Evolutionary conservation across 2,797 vertebrate species (phyloP), one percentile per base, ranked within the genome.

Genomic region (Esox masquinongy): DNA sequence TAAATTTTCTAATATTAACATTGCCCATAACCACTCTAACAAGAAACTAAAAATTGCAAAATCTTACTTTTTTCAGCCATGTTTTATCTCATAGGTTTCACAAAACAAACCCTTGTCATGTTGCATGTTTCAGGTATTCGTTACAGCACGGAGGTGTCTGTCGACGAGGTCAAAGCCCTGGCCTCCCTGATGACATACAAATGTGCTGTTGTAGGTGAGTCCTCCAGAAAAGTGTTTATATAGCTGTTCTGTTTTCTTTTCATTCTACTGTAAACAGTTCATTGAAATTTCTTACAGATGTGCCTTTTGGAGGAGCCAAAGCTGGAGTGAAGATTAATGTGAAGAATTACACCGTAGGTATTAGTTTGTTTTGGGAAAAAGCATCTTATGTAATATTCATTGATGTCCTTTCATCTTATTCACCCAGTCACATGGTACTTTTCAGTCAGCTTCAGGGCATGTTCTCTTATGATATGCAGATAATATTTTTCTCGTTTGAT

Each of bases 141-240:
- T 70, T 99, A 97, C 61, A 98, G 97, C 80, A 93, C 85, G 0
- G 97, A 99, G 0, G 97, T 99, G 74, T 97, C 94, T 0, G 94
- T 97, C 14, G 97, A 99, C 77, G 97, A 99, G 91, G 97, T 99
- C 3, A 99, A 99, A 87, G 97, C 97, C 15, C 88, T 99, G 86
- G 97, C 97, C 19, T 99, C 97, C 16, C 89, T 99, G 81, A 99
- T 99, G 97, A 99, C 97, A 0, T 99, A 98, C 78, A 99, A 99
- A 81, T 99, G 97, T 86, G 97, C 97, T 0, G 97, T 99, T 4
- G 97, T 99, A 5, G 97, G 97, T 99, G 88, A 5, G 56, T 14
- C 9, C 11, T 26, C 56, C 56, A 61, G 56, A 61, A 17, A 14
- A 0, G 6, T 61, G 2, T 61, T 14, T 12, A 61, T 61, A 26